Evolutionary conservation across 2,888 invertebrate species (phyloP).

Genomic region (Ormyrus thymus): DNA sequence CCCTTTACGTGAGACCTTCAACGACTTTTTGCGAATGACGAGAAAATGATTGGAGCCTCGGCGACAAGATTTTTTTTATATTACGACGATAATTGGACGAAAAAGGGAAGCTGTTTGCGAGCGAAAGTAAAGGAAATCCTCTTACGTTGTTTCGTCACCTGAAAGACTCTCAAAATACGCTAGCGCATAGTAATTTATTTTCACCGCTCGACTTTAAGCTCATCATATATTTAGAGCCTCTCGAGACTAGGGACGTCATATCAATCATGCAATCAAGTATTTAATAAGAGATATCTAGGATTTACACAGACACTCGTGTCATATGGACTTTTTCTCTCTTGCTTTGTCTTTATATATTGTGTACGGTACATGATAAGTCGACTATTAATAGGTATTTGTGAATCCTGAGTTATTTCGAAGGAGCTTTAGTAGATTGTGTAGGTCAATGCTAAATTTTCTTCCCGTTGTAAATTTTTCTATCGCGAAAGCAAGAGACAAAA

Average conservation of each 20-base stretch:
- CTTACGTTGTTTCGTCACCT: slow-evolving; percentile 68
- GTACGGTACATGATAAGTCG: slow-evolving; percentile 17
- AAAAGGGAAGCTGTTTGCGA: slow-evolving; percentile 33
- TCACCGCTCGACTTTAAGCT: slow-evolving; percentile 63
- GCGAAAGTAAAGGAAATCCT: slow-evolving; percentile 33
- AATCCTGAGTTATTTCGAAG: slow-evolving; percentile 11
- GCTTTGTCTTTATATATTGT: slow-evolving; percentile 40
- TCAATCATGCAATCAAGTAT: slow-evolving; percentile 71
- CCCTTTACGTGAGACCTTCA: slow-evolving; percentile 10
- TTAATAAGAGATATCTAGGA: slow-evolving; percentile 59
- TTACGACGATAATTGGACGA: slow-evolving; percentile 41
- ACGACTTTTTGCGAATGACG: slow-evolving; percentile 35
- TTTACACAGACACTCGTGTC: slow-evolving; percentile 43
- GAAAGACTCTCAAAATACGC: slow-evolving; percentile 69
- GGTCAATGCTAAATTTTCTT: too few species aligned
- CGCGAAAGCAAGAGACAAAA: slow-evolving; percentile 39
- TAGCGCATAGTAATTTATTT: slow-evolving; percentile 73
- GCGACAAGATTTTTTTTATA: slow-evolving; percentile 51
- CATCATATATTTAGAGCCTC: slow-evolving; percentile 58
- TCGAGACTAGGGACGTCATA: slow-evolving; percentile 68
- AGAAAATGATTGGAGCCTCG: slow-evolving; percentile 19
- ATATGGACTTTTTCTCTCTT: slow-evolving; percentile 49
- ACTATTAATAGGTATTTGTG: slow-evolving; percentile 23
- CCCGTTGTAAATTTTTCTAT: slow-evolving; percentile 11
- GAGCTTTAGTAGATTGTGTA: slow-evolving; percentile 20